Conservation (phyloP, 2,113 vertebrate genomes). For the Thryonomys swinderianus region DNA sequence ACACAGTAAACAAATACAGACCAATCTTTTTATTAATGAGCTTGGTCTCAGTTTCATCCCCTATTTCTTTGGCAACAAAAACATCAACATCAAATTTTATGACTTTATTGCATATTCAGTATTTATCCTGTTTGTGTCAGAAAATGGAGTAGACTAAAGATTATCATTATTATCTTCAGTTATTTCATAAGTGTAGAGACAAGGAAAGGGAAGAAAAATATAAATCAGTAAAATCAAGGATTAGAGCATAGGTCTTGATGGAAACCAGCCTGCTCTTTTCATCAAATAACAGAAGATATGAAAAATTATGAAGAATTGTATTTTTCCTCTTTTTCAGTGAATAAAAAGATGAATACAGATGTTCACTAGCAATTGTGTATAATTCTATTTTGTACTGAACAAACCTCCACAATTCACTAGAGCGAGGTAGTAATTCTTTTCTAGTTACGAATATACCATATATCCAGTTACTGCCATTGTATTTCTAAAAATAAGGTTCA, state of each 20-base stretch:
- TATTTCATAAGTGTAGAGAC: not conserved
- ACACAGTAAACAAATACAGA: constrained; percentile 13
- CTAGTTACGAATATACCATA: not conserved
- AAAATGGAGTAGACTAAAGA: constrained; percentile 24
- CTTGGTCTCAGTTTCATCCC: not conserved
- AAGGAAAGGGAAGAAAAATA: constrained; percentile 1
- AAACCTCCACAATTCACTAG: not conserved
- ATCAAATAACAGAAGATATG: not conserved
- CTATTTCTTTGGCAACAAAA: constrained; percentile 7
- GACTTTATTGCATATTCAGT: not conserved
- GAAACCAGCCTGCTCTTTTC: not conserved
- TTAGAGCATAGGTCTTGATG: not conserved
- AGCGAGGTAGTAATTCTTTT: not conserved
- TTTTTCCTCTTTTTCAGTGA: not conserved
- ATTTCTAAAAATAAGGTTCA: not conserved
- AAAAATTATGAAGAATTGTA: not conserved
- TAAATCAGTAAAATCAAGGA: not conserved
- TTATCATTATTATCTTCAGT: not conserved
- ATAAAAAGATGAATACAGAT: not conserved
- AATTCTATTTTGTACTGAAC: not conserved
- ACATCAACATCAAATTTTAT: not conserved
- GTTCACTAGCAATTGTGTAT: not conserved
- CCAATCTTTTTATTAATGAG: not conserved
- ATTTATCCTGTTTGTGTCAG: not conserved
- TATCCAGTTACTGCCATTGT: not conserved